These are phyloP conservation scores for Hydrozoanthus tunicans DNA, from an alignment of 64 coral and sea anemone genomes.

Conservation along the genomic window DNA sequence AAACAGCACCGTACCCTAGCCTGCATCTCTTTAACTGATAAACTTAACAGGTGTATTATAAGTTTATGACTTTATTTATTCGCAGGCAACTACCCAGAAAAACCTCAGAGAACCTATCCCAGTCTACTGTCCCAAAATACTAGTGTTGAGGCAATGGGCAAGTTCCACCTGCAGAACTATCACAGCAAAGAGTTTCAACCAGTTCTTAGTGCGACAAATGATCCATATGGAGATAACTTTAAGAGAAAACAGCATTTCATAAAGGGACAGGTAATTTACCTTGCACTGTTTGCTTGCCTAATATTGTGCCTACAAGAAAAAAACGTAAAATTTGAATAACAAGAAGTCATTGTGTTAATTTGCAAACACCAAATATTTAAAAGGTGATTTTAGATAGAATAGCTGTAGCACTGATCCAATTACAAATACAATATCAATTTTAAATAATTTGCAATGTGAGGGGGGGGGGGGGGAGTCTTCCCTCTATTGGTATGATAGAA, in stretches of 20 bases:
- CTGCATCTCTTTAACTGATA: too few species aligned
- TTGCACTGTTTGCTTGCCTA: not conserved
- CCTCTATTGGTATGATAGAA: too few species aligned
- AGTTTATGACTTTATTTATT: not conserved
- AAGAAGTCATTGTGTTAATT: too few species aligned
- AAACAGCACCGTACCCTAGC: too few species aligned
- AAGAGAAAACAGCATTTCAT: conserved; percentile 58
- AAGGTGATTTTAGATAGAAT: too few species aligned
- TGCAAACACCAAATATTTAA: too few species aligned
- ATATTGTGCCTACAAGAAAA: not conserved
- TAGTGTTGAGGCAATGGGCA: not conserved
- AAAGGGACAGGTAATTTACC: conserved; percentile 11
- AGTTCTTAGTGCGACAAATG: not conserved
- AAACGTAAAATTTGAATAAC: too few species aligned
- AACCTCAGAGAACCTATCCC: conserved; percentile 33
- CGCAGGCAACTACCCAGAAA: conserved; percentile 19
- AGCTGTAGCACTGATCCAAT: too few species aligned
- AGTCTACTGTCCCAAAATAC: conserved; percentile 6
- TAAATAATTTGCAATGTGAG: too few species aligned
- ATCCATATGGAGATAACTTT: conserved; percentile 13
- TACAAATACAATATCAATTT: too few species aligned
- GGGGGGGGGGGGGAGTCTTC: too few species aligned
- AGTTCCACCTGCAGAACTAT: conserved; percentile 13
- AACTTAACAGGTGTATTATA: not conserved
- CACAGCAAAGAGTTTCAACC: conserved; percentile 40